Evolutionary conservation across 2,888 invertebrate genomes (phyloP).

Genomic region (Agriopis leucophaearia): DNA sequence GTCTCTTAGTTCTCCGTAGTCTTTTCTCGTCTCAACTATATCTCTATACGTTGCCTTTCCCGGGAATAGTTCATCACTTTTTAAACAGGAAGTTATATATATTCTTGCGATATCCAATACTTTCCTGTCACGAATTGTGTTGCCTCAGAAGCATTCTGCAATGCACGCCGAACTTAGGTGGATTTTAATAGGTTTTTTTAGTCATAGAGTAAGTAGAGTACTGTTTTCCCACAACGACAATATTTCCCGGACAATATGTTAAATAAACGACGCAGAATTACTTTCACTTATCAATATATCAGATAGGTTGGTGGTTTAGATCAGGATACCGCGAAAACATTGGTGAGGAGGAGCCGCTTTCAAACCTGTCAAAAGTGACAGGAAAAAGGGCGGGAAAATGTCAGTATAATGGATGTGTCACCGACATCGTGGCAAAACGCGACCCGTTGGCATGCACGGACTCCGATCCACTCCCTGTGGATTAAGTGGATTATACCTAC

Average conservation of each 20-base stretch:
- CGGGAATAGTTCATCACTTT: slow-evolving; percentile 45
- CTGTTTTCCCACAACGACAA: too few species aligned
- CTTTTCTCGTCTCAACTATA: slow-evolving; percentile 38
- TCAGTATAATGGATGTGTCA: slow-evolving; percentile 86
- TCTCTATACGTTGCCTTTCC: slow-evolving; percentile 44
- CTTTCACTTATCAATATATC: slow-evolving; percentile 59
- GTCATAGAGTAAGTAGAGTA: too few species aligned
- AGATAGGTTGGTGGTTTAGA: slow-evolving; percentile 58
- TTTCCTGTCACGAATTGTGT: slow-evolving; percentile 46
- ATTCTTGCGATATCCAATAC: slow-evolving; percentile 48
- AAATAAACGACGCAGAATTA: slow-evolving; percentile 36
- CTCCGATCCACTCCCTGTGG: slow-evolving; percentile 71
- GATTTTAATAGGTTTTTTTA: slow-evolving; percentile 21
- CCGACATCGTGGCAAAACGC: slow-evolving; percentile 76
- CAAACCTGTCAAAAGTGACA: slow-evolving; percentile 84
- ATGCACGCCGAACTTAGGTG: slow-evolving; percentile 21
- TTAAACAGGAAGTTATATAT: slow-evolving; percentile 50
- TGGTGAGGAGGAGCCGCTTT: slow-evolving; percentile 81
- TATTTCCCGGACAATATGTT: too few species aligned
- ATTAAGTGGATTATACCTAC: slow-evolving; percentile 64
- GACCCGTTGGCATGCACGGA: slow-evolving; percentile 73
- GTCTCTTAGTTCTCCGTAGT: slow-evolving; percentile 29
- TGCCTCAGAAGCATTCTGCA: slow-evolving; percentile 39
- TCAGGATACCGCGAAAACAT: slow-evolving; percentile 72
- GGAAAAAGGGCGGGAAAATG: slow-evolving; percentile 84